Base-by-base conservation (phyloP, 2,113 vertebrate genomes). In the Hippolais icterina region DNA sequence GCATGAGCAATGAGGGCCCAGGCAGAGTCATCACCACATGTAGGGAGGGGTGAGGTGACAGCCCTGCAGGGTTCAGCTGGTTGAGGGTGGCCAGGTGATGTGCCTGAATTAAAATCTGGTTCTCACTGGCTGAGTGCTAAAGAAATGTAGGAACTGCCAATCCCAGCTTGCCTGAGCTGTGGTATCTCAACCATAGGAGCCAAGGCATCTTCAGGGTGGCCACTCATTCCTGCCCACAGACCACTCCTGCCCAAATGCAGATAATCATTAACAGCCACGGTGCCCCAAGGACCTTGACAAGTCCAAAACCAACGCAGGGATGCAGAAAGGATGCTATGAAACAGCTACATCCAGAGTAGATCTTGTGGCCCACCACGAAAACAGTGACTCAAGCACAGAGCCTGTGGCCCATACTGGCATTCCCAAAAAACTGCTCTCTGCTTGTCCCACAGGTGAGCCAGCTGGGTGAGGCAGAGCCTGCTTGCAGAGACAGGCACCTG, bases 361-460 rank as follows among this genome's bases (percentile, higher is more conserved):
- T 19, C 22, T 66, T 10, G 2, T 6, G 15, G 37, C 29, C 33
- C 42, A 47, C 11, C 6, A 2, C 39, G 29, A n/a, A 59, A 42
- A 15, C 19, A 25, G 33, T 4, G 1, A 15, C 70, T n/a, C 6
- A 2, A 46, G 41, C 54, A 46, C 65, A n/a, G 29, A 70, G 50
- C 41, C 71, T 31, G 31, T 0, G 1, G 69, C 1, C 1, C 47
- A 16, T 0, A 3, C n/a, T 10, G 53, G 14, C 12, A 16, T 53
- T 47, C 47, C 68, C 52, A 54, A 85, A 82, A 63, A 24, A 10
- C 23, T 41, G 50, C 54, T 47, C 29, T 12, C 8, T 25, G 44
- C 10, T 50, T 44, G 29, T 41, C n/a, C 21, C 1, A 2, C 19
- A 13, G 13, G 2, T 5, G 20, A 61, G 35, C 15, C 19, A 23